Percentiles rank a stretch among this genome's conserved stretches.
phyloP scores from a whole-genome alignment of 2,797 vertebrate genomes.

The Eleutherodactylus coqui region DNA sequence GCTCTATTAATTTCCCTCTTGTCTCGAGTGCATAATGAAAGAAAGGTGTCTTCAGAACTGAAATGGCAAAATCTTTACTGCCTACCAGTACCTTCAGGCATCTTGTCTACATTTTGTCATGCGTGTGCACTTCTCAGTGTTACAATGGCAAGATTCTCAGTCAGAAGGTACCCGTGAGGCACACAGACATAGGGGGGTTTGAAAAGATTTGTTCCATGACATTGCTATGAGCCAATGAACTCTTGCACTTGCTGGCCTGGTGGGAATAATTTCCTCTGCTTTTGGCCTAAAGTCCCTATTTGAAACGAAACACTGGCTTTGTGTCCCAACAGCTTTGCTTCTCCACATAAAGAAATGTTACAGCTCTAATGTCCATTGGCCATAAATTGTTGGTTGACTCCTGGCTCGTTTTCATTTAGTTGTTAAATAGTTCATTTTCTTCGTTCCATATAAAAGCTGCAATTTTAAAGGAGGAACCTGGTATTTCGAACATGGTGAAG shows the following conservation, averaged over 20 bases:
- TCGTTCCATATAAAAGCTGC: constrained; percentile 1
- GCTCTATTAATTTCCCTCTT: constrained; percentile 89
- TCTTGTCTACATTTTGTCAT: constrained; percentile 90
- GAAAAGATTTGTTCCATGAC: constrained; percentile 82
- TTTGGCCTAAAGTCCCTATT: constrained; percentile 75
- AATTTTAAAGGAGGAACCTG: too few relatives aligned
- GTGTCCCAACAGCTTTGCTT: constrained; percentile 72
- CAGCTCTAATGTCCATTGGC: constrained; percentile 73
- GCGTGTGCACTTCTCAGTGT: constrained; percentile 91
- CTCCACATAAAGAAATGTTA: constrained; percentile 74
- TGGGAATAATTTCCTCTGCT: constrained; percentile 80
- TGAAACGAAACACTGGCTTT: constrained; percentile 73
- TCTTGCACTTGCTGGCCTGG: constrained; percentile 78
- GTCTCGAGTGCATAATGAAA: constrained; percentile 83
- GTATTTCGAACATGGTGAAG: constrained; percentile 58
- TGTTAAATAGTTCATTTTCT: constrained; percentile 3
- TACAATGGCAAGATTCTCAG: constrained; percentile 88
- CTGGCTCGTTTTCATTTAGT: constrained; percentile 50
- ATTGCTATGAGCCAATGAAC: constrained; percentile 82
- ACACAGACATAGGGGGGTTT: constrained; percentile 71
- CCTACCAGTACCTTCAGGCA: constrained; percentile 85
- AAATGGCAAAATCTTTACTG: constrained; percentile 85
- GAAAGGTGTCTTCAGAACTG: constrained; percentile 89
- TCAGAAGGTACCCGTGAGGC: constrained; percentile 85
- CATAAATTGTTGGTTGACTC: constrained; percentile 58